Evolutionary conservation across 2,113 vertebrate species (phyloP), one percentile per base, ranked within the genome.

Genomic region (Chlamydotis undulata): DNA sequence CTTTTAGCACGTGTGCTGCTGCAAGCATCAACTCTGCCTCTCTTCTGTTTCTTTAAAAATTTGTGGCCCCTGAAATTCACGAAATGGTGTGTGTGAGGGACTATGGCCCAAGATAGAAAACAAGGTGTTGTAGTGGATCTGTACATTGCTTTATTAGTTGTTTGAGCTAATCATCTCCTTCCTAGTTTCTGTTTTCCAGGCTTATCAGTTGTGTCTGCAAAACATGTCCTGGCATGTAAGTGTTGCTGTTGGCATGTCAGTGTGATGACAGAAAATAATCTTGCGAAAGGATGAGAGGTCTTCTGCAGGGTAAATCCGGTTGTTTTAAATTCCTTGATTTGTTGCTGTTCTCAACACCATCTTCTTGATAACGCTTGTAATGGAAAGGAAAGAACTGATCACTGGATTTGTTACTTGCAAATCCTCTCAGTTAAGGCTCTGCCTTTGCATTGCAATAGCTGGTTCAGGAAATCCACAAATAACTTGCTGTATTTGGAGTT

Each of bases 141-240:
- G 15, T 21, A 39, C 4, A 3, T 12, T 53, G 15, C 0, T 0
- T 23, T 3, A 39, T 39, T 31, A 41, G 9, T 14, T 15, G 43
- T 15, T n/a, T 45, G n/a, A 49, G 33, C 29, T 19, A 14, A 35
- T 37, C 2, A 28, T 52, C 53, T 56, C 9, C 15, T 68, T n/a
- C 77, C 17, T 64, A 10, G 18, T 60, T 79, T 22, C 59, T 79
- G 31, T 12, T 52, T 50, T 49, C 43, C 5, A 4, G 49, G 45
- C 55, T 85, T 89, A 93, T 64, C 84, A 15, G 28, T 7, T 23
- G 28, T 21, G n/a, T 29, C 89, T 91, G 45, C 25, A 65, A 10
- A 73, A 31, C 45, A 6, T 16, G 63, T 83, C 45, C 73, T 76
- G 63, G 55, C 55, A 61, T 45, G 78, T 14, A 45, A 53, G 16